A percentile compares a stretch with the other conserved stretches of the same genome.
phyloP scores from a whole-genome alignment of 2,888 invertebrate genomes.

The Agonopterix alstromeriana region DNA sequence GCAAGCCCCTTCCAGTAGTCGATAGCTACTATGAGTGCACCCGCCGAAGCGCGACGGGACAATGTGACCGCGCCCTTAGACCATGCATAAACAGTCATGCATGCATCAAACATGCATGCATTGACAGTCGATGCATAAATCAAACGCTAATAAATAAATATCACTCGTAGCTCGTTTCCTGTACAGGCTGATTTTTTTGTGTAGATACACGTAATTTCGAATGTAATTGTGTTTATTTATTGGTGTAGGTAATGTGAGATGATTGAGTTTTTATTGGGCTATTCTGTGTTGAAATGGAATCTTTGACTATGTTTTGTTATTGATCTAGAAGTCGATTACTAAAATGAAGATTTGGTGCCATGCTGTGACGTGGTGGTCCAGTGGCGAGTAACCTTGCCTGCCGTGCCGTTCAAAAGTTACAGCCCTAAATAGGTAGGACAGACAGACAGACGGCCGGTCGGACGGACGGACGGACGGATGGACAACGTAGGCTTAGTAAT shows the following conservation, averaged over 20 bases:
- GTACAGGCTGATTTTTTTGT: conserved; percentile 14
- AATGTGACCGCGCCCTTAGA: conserved; percentile 60
- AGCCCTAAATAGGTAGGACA: no score
- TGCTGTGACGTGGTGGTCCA: no score
- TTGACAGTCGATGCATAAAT: conserved; percentile 65
- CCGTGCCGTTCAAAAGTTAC: no score
- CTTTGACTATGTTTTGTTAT: no score
- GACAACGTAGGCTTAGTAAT: no score
- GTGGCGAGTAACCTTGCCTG: no score
- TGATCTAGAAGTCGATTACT: no score
- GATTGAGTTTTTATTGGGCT: background rate
- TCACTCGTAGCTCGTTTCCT: conserved; percentile 55
- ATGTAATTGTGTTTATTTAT: background rate
- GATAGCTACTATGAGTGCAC: conserved; percentile 3
- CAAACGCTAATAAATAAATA: conserved; percentile 69
- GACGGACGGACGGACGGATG: no score
- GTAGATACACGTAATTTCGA: background rate
- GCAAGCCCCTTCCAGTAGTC: background rate
- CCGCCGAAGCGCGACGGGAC: conserved; percentile 46
- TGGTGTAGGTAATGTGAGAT: background rate
- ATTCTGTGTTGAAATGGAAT: background rate
- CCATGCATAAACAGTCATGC: no score
- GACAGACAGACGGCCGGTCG: no score
- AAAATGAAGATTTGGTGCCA: no score
- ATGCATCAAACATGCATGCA: no score